Conservation (phyloP, 2,888 invertebrate genomes). For the Hypselothyrea guttata region DNA sequence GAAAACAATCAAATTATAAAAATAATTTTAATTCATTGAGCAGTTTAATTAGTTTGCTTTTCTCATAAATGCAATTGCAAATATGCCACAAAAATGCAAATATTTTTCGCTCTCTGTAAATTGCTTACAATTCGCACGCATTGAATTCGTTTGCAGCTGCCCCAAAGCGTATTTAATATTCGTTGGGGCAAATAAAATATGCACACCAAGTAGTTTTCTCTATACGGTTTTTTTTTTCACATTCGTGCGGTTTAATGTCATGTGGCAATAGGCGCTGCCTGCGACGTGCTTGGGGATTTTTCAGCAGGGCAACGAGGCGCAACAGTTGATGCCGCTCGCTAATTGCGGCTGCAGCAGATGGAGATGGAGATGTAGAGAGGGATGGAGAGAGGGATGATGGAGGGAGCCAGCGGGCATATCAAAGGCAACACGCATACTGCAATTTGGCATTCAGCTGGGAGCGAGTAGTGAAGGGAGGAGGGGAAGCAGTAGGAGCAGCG, state of each 20-base stretch:
- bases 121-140: too few species aligned
- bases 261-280: conserved; percentile 23
- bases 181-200: conserved; percentile 10
- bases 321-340: conserved; percentile 46
- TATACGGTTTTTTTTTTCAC: conserved; percentile 10
- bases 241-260: conserved; percentile 31
- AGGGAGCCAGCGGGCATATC: conserved; percentile 42
- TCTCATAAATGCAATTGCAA: too few species aligned
- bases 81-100: too few species aligned
- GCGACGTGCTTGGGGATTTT: conserved; percentile 36
- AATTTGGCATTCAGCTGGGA: conserved; percentile 57
- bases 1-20: too few species aligned
- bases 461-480: background rate
- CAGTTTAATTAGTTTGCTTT: too few species aligned
- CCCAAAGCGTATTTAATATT: conserved; percentile 16
- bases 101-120: too few species aligned
- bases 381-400: background rate
- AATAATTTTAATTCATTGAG: too few species aligned
- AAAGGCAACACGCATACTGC: conserved; percentile 41
- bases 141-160: background rate
- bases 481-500: background rate
- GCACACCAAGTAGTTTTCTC: background rate
- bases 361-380: conserved; percentile 24
- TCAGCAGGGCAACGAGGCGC: conserved; percentile 22
- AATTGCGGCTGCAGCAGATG: conserved; percentile 39